Conservation (phyloP, 2,797 vertebrate species). For the Hypotaenidia okinawae region DNA sequence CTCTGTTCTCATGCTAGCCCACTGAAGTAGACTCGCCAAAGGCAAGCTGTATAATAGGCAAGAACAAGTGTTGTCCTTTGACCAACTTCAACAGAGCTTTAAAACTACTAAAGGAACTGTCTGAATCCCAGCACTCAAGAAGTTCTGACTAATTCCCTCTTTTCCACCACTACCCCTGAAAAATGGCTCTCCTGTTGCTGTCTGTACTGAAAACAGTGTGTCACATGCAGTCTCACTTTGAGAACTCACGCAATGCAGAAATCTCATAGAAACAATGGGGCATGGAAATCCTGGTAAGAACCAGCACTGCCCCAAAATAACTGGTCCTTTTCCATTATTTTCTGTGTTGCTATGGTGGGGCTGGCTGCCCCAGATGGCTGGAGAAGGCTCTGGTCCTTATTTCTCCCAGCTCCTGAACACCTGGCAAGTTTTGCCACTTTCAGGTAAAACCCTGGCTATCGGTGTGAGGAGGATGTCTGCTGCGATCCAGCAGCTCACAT, state of each 20-base stretch:
- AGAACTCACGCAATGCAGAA: neutral
- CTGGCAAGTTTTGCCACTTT: neutral
- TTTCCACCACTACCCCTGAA: neutral
- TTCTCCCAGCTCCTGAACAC: neutral
- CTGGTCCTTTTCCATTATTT: neutral
- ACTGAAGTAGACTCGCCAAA: neutral
- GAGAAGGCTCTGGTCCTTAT: neutral
- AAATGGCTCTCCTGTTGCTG: neutral
- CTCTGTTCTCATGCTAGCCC: neutral
- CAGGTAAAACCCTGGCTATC: neutral
- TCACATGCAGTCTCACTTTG: neutral
- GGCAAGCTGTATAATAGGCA: neutral
- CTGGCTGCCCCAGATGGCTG: neutral
- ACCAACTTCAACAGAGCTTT: neutral
- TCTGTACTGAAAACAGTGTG: neutral
- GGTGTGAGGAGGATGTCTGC: rapidly evolving
- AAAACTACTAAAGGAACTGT: neutral
- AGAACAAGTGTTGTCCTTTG: neutral
- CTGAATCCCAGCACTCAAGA: neutral
- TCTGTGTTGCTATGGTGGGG: neutral
- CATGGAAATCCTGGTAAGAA: neutral
- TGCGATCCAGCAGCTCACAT: neutral
- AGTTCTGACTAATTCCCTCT: neutral
- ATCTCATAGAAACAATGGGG: rapidly evolving
- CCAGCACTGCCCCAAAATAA: neutral